Conservation (phyloP, 2,113 vertebrate genomes). For the Laterallus jamaicensis region DNA sequence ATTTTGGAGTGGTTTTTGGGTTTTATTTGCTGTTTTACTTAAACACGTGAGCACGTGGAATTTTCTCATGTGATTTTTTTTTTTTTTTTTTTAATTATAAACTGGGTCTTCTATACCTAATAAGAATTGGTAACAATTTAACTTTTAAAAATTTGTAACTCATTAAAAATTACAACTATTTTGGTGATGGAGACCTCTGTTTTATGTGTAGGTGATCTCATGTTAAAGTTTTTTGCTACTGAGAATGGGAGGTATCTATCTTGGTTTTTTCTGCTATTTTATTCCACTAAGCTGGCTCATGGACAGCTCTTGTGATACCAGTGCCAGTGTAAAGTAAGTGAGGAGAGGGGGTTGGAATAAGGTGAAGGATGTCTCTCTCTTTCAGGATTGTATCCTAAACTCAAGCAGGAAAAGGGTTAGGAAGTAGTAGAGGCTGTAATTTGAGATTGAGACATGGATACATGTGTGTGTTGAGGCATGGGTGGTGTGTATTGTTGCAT, state of each 20-base stretch:
- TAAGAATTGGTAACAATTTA: background rate
- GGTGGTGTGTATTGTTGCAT: background rate
- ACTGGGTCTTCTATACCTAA: accelerated
- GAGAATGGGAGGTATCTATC: background rate
- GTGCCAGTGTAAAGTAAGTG: background rate
- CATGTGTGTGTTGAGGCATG: accelerated
- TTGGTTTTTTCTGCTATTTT: background rate
- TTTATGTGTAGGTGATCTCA: background rate
- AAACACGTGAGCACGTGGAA: accelerated
- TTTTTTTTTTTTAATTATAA: background rate
- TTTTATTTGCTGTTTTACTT: background rate
- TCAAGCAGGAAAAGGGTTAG: background rate
- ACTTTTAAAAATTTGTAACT: background rate
- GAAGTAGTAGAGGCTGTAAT: background rate
- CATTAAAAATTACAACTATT: background rate
- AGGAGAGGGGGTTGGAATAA: background rate
- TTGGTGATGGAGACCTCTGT: background rate
- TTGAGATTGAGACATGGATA: accelerated
- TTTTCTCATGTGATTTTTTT: background rate
- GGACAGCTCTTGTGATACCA: background rate
- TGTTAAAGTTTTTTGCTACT: background rate
- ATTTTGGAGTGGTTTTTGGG: background rate
- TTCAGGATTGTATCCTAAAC: background rate
- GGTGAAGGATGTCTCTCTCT: background rate
- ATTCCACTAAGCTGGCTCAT: background rate